Base-by-base conservation (phyloP, 2,797 vertebrate species). In the Sylvia borin region DNA sequence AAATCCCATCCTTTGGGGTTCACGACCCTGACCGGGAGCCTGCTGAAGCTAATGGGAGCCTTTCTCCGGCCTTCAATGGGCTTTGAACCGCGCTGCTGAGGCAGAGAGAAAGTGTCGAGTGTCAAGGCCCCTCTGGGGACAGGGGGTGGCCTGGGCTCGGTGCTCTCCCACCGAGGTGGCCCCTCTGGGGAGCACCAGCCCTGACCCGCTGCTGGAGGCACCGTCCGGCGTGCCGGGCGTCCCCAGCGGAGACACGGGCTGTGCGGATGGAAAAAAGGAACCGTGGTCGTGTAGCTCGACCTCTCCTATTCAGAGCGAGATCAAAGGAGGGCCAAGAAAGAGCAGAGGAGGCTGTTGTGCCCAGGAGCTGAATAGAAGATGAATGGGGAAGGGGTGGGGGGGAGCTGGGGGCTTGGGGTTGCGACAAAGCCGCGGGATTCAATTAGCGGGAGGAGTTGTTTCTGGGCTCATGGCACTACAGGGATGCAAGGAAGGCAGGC, bases 271-370 rank as follows among this genome's bases (percentile, higher is more conserved):
- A 82, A 53, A 86, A 95, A 95, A 93, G 81, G 67, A 67, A 32
- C 32, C 2, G 34, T 74, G 75, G 87, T 53, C 0, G 0, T 83
- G 81, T 48, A 64, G 91, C 91, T 90, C 96, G 96, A 95, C 94
- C 94, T 93, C 87, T 85, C 14, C 89, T 22, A 85, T 96, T 96
- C 78, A 96, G 47, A 74, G 32, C 1, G 9, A 93, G 89, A 96
- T 94, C 91, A 95, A 96, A 96, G 89, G 38, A 84, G 53, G 78
- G 72, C 91, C 78, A 71, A 91, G 85, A 90, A 90, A 92, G 84
- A 92, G 85, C 53, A 67, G 67, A 64, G 65, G 65, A 74, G 85
- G 87, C 79, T 92, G 89, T 27, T 76, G 86, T 1, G 1, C 67
- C 60, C 12, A 1, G 12, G 32, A 45, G 74, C 61, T 92, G 92